Percentiles rank a stretch among this genome's conserved stretches.
phyloP scores from a whole-genome alignment of 2,113 vertebrate species.

The Tylochromis polylepis region DNA sequence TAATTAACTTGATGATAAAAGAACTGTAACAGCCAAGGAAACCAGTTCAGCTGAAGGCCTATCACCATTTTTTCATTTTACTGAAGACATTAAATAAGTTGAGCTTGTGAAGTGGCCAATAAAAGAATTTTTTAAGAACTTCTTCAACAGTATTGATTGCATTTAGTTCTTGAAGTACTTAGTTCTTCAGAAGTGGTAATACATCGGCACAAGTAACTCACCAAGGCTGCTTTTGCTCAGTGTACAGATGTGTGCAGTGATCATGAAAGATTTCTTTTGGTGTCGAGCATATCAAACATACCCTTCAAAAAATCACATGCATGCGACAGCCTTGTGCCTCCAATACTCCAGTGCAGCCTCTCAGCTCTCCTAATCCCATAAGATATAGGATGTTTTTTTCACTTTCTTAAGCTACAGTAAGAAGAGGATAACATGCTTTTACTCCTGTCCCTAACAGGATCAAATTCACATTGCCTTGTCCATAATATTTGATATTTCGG shows the following conservation, averaged over 20 bases:
- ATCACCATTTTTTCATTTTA: neutral
- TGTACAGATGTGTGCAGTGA: neutral
- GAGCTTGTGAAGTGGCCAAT: neutral
- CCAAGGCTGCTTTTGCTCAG: neutral
- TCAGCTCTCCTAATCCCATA: conserved; percentile 1
- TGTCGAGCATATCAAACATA: neutral
- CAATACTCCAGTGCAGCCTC: neutral
- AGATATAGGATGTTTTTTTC: neutral
- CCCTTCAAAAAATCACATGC: neutral
- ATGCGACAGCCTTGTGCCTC: neutral
- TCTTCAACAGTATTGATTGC: neutral
- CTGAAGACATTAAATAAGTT: neutral
- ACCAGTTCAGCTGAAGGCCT: neutral
- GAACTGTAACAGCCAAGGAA: neutral
- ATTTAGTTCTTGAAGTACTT: neutral
- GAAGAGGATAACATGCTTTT: neutral
- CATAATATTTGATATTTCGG: neutral
- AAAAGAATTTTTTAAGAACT: neutral
- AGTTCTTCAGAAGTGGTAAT: neutral
- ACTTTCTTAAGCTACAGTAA: neutral
- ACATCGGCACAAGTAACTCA: neutral
- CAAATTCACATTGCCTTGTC: neutral
- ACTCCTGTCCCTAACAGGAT: neutral
- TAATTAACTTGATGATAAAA: neutral
- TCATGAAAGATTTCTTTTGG: neutral